Conservation (phyloP, 2,113 vertebrate genomes). For the Boleophthalmus pectinirostris region DNA sequence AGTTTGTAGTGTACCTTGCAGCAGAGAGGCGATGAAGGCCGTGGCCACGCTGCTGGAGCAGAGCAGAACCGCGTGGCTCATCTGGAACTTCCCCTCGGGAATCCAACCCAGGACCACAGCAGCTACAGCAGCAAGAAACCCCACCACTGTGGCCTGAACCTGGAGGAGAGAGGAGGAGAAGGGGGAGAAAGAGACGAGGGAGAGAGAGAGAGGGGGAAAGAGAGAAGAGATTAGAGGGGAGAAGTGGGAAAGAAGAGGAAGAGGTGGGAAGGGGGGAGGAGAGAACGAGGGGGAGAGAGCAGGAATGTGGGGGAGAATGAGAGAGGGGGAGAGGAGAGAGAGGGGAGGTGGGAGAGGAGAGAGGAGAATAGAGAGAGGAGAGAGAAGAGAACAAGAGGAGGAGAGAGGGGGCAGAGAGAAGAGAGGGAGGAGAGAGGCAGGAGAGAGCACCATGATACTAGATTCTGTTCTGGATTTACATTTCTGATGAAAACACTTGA, state of each 20-base stretch:
- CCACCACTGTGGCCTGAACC: constrained; percentile 97
- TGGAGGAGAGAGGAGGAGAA: constrained; percentile 60
- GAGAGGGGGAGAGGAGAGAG: too few relatives aligned
- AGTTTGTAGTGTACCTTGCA: constrained; percentile 82
- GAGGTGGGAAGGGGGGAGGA: too few relatives aligned
- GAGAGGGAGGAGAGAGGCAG: too few relatives aligned
- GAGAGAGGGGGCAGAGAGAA: too few relatives aligned
- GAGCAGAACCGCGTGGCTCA: constrained; percentile 88
- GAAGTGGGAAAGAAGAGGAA: too few relatives aligned
- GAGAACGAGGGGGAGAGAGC: constrained; percentile 18
- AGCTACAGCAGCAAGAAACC: constrained; percentile 93
- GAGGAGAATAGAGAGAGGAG: background rate
- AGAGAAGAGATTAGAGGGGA: too few relatives aligned
- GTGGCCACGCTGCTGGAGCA: constrained; percentile 97
- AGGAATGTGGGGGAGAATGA: constrained; percentile 47
- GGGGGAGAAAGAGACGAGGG: background rate
- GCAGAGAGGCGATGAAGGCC: constrained; percentile 93
- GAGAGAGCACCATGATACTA: too few relatives aligned
- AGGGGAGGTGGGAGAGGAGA: background rate
- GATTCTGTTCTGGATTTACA: too few relatives aligned
- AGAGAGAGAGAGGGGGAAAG: background rate
- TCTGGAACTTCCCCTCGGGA: constrained; percentile 91
- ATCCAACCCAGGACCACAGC: constrained; percentile 94
- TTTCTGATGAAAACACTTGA: too few relatives aligned
- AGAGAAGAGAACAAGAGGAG: too few relatives aligned